Base-by-base conservation (phyloP, 2,888 invertebrate genomes). In the Hypomecis punctinalis region DNA sequence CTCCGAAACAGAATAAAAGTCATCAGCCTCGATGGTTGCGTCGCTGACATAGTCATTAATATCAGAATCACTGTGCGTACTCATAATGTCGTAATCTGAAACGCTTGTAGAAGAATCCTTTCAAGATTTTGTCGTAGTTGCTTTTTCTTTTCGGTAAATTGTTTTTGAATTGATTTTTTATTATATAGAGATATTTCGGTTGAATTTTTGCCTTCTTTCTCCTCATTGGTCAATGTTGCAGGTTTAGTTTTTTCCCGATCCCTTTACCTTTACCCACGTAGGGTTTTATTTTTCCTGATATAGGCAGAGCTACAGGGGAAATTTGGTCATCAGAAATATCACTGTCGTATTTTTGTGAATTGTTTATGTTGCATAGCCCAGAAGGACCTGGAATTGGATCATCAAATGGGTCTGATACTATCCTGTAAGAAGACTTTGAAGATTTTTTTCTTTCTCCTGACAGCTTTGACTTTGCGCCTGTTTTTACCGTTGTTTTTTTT, bases 51-150 rank as follows among this genome's bases (percentile, higher is more conserved):
- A 47, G 47, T 47, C 23, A 47, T 9, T 8, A 9, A 47, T 47
- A 9, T 47, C 47, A 47, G 23, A 47, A 47, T 47, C 47, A 47
- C 47, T 47, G 47, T 47, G 47, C 47, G 47, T 23, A 47, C 47
- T 47, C 47, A 47, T 47, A 23, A 47, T 47, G 23, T 47, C 47
- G 47, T 47, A 47, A 47, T 47, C 47, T 47, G 47, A 47, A 47
- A 47, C 23, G 23, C 47, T 47, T 47, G 47, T 47, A 47, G 47
- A 47, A 47, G 47, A 47, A 47, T 23, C 47, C 23, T 23, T 47
- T 47, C 47, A 23, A 23, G 47, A 9, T 23, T 47, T 47, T 47
- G 47, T 47, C 47, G 47, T 23, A 47, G 47, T 47, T 23, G 47
- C 47, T 47, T 47, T 47, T 47, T 47, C 47, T 47, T 47, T 47